Base-by-base conservation (phyloP, 2,113 vertebrate genomes). In the Origma solitaria region DNA sequence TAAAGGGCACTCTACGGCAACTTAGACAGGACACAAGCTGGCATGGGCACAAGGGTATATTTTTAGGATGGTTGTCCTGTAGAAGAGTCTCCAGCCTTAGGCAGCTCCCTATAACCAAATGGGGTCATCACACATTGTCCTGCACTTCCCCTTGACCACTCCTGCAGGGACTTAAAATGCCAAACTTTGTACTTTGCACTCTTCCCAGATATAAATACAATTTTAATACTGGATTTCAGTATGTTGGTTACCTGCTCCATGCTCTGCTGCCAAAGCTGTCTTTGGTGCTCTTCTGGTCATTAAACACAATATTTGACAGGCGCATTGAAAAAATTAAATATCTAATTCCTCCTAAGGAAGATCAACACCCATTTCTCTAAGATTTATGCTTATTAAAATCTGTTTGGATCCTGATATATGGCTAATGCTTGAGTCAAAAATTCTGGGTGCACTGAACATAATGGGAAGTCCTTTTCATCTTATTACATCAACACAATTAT, bases 11-110 rank as follows among this genome's bases (percentile, higher is more conserved):
- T 6, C 22, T 21, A 13, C 15, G 42, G 23, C 45, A 27, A 22
- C 33, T 31, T 8, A 7, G 19, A 31, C 3, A 5, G 22, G 45
- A 56, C 15, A 21, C 25, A 35, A 10, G 30, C 27, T 42, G n/a
- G 5, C 28, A n/a, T 2, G 22, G 47, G 28, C 33, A 86, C 9
- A 38, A 66, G 16, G 1, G 0, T 6, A 10, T 10, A 18, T 19
- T 45, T 49, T 44, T 13, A 24, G 31, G 31, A 33, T 30, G 40
- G 31, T 11, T 78, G 30, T 49, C 25, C 25, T 44, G 21, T 51
- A 66, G 65, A n/a, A 66, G 28, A 53, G 27, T 13, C 25, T 25
- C 35, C 30, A 10, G 24, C 8, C 20, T n/a, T 16, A 28, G 51
- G 27, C 15, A 76, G 30, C 33, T 65, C 30, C 47, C 38, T 25